These are phyloP conservation scores for Crotophaga sulcirostris DNA, from an alignment of 2,113 vertebrate species.

Conservation along the genomic window DNA sequence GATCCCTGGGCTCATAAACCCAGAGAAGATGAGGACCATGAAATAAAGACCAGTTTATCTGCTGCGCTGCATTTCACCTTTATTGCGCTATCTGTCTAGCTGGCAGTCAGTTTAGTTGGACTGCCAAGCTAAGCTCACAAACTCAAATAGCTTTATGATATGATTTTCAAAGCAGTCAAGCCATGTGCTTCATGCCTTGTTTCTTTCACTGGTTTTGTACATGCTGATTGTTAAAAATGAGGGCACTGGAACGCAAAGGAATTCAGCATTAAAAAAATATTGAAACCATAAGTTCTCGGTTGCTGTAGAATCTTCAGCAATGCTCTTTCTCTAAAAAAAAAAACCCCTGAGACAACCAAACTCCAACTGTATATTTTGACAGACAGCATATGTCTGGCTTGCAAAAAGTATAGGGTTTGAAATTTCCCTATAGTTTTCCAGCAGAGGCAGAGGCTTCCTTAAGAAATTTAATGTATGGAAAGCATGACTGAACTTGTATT, in stretches of 20 bases:
- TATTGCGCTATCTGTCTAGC: background rate
- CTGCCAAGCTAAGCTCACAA: background rate
- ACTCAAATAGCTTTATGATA: background rate
- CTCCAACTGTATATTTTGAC: background rate
- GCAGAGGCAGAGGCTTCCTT: background rate
- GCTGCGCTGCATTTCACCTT: background rate
- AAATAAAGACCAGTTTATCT: background rate
- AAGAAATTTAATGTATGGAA: background rate
- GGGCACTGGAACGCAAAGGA: background rate
- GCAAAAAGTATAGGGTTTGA: background rate
- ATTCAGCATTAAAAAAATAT: background rate
- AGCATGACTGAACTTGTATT: background rate
- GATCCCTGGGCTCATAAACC: background rate
- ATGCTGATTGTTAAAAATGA: background rate
- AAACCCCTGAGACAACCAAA: background rate
- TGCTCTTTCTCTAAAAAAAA: background rate
- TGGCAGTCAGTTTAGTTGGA: background rate
- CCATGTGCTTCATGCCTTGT: background rate
- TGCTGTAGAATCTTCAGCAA: background rate
- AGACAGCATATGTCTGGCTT: background rate
- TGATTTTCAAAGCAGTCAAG: constrained; percentile 5
- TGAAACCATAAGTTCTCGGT: background rate
- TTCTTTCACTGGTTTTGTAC: background rate
- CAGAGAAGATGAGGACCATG: background rate
- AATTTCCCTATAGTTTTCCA: background rate